phyloP scores from a whole-genome alignment of 2,888 invertebrate genomes.

The Copidosoma aretas region DNA sequence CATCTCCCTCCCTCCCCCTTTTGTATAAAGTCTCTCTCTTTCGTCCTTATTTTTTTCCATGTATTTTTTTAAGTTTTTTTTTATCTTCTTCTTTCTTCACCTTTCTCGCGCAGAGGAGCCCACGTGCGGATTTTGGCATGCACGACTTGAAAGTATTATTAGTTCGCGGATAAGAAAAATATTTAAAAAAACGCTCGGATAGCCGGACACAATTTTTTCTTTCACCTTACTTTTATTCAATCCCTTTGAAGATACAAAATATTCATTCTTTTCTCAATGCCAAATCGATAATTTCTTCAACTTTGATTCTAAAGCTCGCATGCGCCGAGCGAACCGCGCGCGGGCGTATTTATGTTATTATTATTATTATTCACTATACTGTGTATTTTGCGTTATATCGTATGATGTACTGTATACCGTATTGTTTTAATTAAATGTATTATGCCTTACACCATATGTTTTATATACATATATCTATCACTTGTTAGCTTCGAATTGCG shows the following conservation, averaged over 20 bases:
- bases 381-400: slow-evolving; percentile 19
- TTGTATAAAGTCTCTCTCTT: slow-evolving; percentile 52
- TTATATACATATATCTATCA: slow-evolving; percentile 31
- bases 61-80: slow-evolving; percentile 21
- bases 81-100: slow-evolving; percentile 37
- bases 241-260: not conserved
- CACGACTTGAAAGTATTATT: slow-evolving; percentile 40
- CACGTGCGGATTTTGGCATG: slow-evolving; percentile 22
- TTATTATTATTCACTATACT: no score
- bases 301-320: slow-evolving; percentile 15
- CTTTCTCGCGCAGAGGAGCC: slow-evolving; percentile 16
- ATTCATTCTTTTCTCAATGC: not conserved
- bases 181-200: slow-evolving; percentile 28
- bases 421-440: slow-evolving; percentile 32
- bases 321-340: slow-evolving; percentile 29
- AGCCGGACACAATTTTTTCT: slow-evolving; percentile 5
- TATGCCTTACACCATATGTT: slow-evolving; percentile 29
- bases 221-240: not conserved
- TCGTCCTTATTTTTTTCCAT: slow-evolving; percentile 35
- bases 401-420: slow-evolving; percentile 31
- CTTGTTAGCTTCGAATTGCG: slow-evolving; percentile 30
- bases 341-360: slow-evolving; percentile 21
- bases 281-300: slow-evolving; percentile 19
- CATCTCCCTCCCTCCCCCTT: slow-evolving; percentile 41
- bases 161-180: slow-evolving; percentile 35